Evolutionary conservation across 2,113 vertebrate genomes (phyloP).

Genomic region (Catharus fuscescens): DNA sequence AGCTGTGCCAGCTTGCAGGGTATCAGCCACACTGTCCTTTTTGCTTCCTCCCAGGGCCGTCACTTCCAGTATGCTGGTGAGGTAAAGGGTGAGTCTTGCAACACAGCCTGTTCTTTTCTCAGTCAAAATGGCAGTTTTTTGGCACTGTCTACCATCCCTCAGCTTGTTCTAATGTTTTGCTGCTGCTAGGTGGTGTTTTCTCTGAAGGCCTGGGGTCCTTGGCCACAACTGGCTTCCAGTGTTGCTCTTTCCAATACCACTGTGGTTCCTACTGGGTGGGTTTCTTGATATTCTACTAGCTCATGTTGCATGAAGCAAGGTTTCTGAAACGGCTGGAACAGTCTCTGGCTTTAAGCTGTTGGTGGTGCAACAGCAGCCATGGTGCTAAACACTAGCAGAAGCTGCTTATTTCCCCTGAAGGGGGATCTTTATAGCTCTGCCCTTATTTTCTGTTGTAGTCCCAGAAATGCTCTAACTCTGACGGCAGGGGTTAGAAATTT

Average conservation of each 20-base stretch:
- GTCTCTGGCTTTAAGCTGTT: not conserved
- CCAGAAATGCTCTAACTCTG: constrained; percentile 6
- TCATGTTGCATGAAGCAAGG: not conserved
- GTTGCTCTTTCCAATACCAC: not conserved
- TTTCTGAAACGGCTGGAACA: not conserved
- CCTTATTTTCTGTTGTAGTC: not conserved
- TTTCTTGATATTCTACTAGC: accelerated
- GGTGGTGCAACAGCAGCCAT: not conserved
- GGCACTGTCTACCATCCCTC: not conserved
- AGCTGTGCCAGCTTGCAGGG: accelerated
- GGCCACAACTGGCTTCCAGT: not conserved
- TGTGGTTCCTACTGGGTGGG: not conserved
- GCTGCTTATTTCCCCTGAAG: not conserved
- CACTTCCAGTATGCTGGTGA: not conserved
- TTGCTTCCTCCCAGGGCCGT: not conserved
- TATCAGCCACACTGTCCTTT: accelerated
- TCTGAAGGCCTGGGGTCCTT: not conserved
- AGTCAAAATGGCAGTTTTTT: not conserved
- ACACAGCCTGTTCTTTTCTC: not conserved
- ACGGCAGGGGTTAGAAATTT: constrained; percentile 37
- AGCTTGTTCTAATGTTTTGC: not conserved
- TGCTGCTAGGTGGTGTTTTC: not conserved
- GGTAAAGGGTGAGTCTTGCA: not conserved
- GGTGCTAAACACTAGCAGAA: not conserved
- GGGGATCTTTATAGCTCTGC: not conserved